phyloP scores from a whole-genome alignment of 2,888 invertebrate species.

The Clivina fossor region DNA sequence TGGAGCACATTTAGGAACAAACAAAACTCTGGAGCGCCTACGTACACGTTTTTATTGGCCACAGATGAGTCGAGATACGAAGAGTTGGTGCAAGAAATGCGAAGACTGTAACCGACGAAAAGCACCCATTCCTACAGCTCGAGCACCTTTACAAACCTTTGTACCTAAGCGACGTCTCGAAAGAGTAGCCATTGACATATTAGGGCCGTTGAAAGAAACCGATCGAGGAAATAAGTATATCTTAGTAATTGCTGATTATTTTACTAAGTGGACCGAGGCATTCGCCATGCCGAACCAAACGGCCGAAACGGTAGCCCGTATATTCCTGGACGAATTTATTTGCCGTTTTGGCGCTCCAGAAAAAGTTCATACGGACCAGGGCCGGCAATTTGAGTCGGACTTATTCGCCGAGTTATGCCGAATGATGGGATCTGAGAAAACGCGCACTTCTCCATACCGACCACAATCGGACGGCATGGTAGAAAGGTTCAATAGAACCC shows the following conservation, averaged over 20 bases:
- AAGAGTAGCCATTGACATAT: slow-evolving; percentile 5
- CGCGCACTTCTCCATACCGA: slow-evolving; percentile 37
- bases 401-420: slow-evolving; percentile 35
- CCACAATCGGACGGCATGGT: slow-evolving; percentile 40
- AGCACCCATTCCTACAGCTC: not conserved
- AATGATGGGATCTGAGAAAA: slow-evolving; percentile 35
- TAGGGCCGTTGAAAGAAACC: not conserved
- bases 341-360: slow-evolving; percentile 33
- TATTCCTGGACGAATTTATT: slow-evolving; percentile 36
- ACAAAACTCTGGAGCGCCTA: not conserved
- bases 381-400: slow-evolving; percentile 39
- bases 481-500: slow-evolving; percentile 37
- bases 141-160: slow-evolving; percentile 1
- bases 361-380: slow-evolving; percentile 38
- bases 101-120: slow-evolving; percentile 1
- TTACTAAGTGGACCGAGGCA: slow-evolving; percentile 37
- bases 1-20: not conserved
- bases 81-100: slow-evolving; percentile 4
- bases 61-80: not conserved
- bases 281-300: slow-evolving; percentile 36
- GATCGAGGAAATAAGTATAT: slow-evolving; percentile 5
- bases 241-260: slow-evolving; percentile 18
- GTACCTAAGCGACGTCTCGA: not conserved
- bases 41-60: slow-evolving; percentile 4
- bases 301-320: slow-evolving; percentile 41